Evolutionary conservation across 2,888 invertebrate genomes (phyloP).

Genomic region (Scaptomyza reducta): DNA sequence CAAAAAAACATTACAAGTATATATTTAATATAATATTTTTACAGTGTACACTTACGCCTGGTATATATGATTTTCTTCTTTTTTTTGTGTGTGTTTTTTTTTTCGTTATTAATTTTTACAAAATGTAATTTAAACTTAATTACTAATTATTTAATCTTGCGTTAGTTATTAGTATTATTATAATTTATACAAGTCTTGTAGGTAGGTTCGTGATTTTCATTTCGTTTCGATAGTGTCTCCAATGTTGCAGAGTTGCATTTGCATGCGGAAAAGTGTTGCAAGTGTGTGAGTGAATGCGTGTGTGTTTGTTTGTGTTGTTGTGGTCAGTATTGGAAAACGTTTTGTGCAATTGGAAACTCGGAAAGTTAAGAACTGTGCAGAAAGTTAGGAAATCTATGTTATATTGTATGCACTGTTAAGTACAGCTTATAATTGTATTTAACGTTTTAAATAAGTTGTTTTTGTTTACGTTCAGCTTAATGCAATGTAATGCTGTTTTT

Average conservation of each 20-base stretch:
- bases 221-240: constrained; percentile 49
- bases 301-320: constrained; percentile 21
- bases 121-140: constrained; percentile 76
- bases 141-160: constrained; percentile 57
- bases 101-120: constrained; percentile 68
- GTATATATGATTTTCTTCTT: neutral
- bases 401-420: constrained; percentile 17
- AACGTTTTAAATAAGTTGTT: constrained; percentile 44
- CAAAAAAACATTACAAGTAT: constrained; percentile 58
- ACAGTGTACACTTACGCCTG: constrained; percentile 69
- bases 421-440: constrained; percentile 44
- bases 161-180: constrained; percentile 28
- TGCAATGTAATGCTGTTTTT: too few relatives aligned
- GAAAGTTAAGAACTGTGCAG: constrained; percentile 71
- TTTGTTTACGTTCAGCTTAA: constrained; percentile 52
- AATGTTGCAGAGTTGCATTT: constrained; percentile 55
- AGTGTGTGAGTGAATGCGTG: constrained; percentile 30
- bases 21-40: constrained; percentile 35
- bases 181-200: constrained; percentile 83
- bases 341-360: constrained; percentile 68
- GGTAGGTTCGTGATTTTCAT: constrained; percentile 75
- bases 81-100: neutral
- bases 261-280: constrained; percentile 43
- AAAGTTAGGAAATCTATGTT: constrained; percentile 51
- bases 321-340: constrained; percentile 53